Evolutionary conservation across 2,797 vertebrate species (phyloP), one percentile per base, ranked within the genome.

Genomic region (Coranthus polyacanthus): DNA sequence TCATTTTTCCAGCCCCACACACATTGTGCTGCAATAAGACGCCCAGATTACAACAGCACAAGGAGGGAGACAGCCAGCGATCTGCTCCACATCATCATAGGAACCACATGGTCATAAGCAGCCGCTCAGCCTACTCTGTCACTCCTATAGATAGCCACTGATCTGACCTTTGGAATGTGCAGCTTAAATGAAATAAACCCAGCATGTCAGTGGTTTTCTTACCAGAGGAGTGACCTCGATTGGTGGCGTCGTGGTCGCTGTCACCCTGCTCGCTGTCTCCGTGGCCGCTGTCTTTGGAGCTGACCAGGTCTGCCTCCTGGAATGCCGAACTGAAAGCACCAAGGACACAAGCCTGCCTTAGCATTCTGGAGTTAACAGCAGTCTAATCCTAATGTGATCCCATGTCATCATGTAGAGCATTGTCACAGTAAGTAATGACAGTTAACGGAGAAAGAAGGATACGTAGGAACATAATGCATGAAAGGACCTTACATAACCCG

Each of bases 231-330:
- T 98, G 96, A 87, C 96, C 97, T 87, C 97, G 95, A 93, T 99
- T 96, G 81, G 96, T 98, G 90, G 97, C 97, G 46, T 99, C 97
- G 46, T 98, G 97, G 90, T 99, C 98, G 68, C 98, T 99, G 92
- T 99, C 98, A 67, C 98, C 97, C 91, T 99, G 98, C 78, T 99
- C 98, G 66, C 98, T 99, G 94, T 99, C 98, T 73, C 98, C 98
- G 39, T 99, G 97, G 75, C 98, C 97, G 71, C 98, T 99, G 95
- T 99, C 98, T 94, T 99, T 99, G 76, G 97, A 98, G 92, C 98
- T 99, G 82, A 99, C 97, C 86, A 99, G 95, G 89, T 99, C 98
- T 49, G 97, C 97, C 91, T 99, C 98, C 93, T 98, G 98, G 93
- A 99, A 98, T 26, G 98, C 98, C 82, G 98, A 99, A 86, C 98